Percentiles rank a stretch among this genome's conserved stretches.
phyloP scores from a whole-genome alignment of 1,140 invertebrate genomes.

The Heliothis subflexa region DNA sequence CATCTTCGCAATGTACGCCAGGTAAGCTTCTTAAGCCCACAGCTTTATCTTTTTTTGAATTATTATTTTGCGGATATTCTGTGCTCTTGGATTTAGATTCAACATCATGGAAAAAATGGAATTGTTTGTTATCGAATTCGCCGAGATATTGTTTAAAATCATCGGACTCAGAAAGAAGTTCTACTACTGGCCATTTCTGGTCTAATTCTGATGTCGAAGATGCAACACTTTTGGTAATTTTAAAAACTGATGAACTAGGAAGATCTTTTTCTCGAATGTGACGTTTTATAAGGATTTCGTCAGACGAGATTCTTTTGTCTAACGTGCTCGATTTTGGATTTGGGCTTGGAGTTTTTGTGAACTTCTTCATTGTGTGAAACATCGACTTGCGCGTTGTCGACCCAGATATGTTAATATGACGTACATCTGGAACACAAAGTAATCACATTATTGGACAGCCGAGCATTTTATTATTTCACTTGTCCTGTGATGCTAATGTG shows the following conservation, averaged over 20 bases:
- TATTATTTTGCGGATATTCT: not conserved
- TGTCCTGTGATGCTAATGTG: no score
- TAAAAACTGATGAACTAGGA: constrained; percentile 50
- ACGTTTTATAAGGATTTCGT: constrained; percentile 74
- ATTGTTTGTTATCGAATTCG: constrained; percentile 8
- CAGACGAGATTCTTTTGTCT: constrained; percentile 72
- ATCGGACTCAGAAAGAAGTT: constrained; percentile 52
- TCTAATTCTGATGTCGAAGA: constrained; percentile 71
- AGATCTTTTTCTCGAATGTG: constrained; percentile 64
- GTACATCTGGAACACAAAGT: constrained; percentile 1
- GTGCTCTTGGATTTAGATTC: not conserved
- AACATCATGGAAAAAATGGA: not conserved
- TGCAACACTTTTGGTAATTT: constrained; percentile 56
- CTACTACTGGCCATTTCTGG: constrained; percentile 70
- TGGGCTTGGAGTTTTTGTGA: constrained; percentile 46
- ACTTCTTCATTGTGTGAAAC: constrained; percentile 52
- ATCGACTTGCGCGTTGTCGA: constrained; percentile 42
- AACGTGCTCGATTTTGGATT: constrained; percentile 74
- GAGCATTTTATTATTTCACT: not conserved
- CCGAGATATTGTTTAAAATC: constrained; percentile 29
- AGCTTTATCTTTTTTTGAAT: constrained; percentile 60
- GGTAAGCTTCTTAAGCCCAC: constrained; percentile 65
- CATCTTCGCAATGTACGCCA: not conserved
- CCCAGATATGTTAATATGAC: not conserved
- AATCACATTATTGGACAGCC: not conserved